Evolutionary conservation across 2,113 vertebrate genomes (phyloP), one percentile per base, ranked within the genome.

Genomic region (Hirundichthys speculiger): DNA sequence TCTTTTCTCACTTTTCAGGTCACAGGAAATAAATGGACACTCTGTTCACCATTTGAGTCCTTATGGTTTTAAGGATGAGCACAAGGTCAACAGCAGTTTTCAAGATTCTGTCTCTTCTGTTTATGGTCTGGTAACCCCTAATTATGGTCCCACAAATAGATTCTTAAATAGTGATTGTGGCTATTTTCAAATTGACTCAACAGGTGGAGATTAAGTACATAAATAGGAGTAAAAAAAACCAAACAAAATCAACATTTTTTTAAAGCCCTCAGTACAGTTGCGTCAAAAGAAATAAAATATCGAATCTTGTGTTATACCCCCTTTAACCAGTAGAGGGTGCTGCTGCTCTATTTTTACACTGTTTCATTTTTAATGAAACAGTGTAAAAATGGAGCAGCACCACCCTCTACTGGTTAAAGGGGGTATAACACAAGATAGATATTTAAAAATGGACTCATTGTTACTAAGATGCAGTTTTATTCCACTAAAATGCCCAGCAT

Each of bases 11-110:
- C 6, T 10, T 34, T 34, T 34, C 69, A 75, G 73, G 75, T 77
- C 63, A 77, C 64, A 46, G 43, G 9, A 24, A 54, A 42, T 46
- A 69, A 78, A 82, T 45, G 30, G 30, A 75, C 82, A 64, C 64
- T 61, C 61, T 59, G 53, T 75, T 78, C 51, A 55, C 21, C 50
- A 54, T 61, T 81, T 56, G 51, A 82, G 70, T 8, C 62, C 50
- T 48, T n/a, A n/a, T n/a, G 11, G 76, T 64, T 83, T 80, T 66
- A 74, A 65, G 61, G 57, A 69, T 41, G 73, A 69, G 56, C 52
- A 3, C 18, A n/a, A 34, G 69, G 72, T 47, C 79, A 79, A 59
- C 43, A 0, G 2, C 43, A 60, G 52, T 64, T 38, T 71, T 80
- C 64, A 65, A 25, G 19, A 46, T 15, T 56, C 79, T 61, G 54